A percentile compares a stretch with the other conserved stretches of the same genome.
Evolutionary conservation across 2,888 invertebrate genomes (phyloP).

Genomic region (Vandiemenella viatica): DNA sequence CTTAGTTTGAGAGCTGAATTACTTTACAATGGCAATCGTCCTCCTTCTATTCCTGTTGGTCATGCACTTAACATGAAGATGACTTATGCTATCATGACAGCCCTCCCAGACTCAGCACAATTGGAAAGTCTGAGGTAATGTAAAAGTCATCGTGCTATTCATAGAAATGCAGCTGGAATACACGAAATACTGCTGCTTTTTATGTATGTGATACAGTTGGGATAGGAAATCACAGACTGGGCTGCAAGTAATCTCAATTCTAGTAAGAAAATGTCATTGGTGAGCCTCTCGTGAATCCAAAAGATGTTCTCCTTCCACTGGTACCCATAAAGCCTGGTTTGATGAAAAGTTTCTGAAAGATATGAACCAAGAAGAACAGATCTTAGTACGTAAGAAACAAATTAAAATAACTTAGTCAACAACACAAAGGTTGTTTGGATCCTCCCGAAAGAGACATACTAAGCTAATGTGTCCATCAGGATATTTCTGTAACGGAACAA

Average conservation of each 20-base stretch:
- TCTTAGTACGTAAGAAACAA: neutral
- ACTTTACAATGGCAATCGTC: neutral
- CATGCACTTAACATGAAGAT: neutral
- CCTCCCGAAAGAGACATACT: no score
- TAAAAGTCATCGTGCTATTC: neutral
- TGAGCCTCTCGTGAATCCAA: neutral
- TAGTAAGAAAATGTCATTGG: neutral
- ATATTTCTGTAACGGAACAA: neutral
- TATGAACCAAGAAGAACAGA: neutral
- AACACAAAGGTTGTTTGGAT: no score
- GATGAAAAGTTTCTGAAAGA: neutral
- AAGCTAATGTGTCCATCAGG: no score
- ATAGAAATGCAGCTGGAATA: neutral
- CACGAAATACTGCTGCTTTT: neutral
- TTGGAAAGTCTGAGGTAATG: neutral
- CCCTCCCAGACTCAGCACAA: neutral
- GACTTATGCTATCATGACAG: neutral
- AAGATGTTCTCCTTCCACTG: no score
- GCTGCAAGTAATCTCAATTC: neutral
- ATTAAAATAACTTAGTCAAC: no score
- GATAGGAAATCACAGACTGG: neutral
- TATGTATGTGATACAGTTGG: neutral
- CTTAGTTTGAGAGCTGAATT: neutral
- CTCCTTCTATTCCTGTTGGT: neutral
- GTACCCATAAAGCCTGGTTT: neutral